These are phyloP conservation scores for Podabrus alpinus DNA, from an alignment of 2,888 invertebrate species.

Conservation along the genomic window DNA sequence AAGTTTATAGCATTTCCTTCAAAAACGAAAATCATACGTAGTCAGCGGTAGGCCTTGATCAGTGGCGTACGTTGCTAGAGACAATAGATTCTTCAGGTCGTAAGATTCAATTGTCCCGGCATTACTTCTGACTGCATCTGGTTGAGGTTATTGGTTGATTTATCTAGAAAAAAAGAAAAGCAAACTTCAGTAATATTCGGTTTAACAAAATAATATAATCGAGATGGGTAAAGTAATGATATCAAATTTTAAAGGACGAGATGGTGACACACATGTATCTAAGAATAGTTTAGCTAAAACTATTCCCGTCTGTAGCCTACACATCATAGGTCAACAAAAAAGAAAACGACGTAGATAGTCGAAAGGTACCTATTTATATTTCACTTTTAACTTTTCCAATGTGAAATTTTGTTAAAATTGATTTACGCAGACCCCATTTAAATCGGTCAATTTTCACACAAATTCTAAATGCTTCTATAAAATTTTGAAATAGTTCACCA, in stretches of 20 bases:
- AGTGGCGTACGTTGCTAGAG: conserved; percentile 40
- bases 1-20: conserved; percentile 22
- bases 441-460: background rate
- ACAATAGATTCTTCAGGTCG: conserved; percentile 49
- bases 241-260: conserved; percentile 31
- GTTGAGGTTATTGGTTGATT: conserved; percentile 22
- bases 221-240: conserved; percentile 18
- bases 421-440: background rate
- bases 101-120: conserved; percentile 43
- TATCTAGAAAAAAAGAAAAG: conserved; percentile 29
- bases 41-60: conserved; percentile 44
- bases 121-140: conserved; percentile 32
- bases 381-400: background rate
- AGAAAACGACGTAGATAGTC: conserved; percentile 35
- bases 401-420: background rate
- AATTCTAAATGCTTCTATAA: background rate
- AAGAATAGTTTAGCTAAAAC: conserved; percentile 45
- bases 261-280: conserved; percentile 38
- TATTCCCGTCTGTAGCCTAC: conserved; percentile 38
- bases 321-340: conserved; percentile 43
- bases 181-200: background rate
- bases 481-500: background rate
- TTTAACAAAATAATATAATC: conserved; percentile 9
- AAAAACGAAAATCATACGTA: conserved; percentile 35
- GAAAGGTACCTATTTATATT: conserved; percentile 2